Base-by-base conservation (phyloP, 2,888 invertebrate genomes). In the Dicyrtoma fusca region DNA sequence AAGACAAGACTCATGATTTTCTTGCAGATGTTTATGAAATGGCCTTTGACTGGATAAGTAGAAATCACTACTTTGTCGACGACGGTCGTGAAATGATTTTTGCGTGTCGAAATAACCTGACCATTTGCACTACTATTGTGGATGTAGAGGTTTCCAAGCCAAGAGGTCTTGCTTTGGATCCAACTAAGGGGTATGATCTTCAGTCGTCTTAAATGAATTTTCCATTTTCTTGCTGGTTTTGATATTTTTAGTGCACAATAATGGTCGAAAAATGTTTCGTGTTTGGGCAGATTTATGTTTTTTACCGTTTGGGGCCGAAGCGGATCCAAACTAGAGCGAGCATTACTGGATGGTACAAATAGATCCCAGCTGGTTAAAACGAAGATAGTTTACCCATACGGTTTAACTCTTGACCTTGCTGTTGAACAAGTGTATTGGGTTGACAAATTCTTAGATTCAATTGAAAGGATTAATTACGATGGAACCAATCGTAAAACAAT, bases 401-500 rank as follows among this genome's bases (percentile, higher is more conserved):
- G 90, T 71, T 86, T 92, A 44, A 86, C 90, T 19, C 86, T 91
- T 65, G 93, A 94, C 85, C 87, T 88, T 78, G 88, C 91, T 47
- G 87, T 87, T 65, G 86, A 88, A 81, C 87, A 87, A 81, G 87
- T 92, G 23, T 92, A 91, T 84, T 92, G 92, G 92, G 89, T 90
- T 69, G 94, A 94, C 84, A 88, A 89, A 8, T 92, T 91, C 84
- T 86, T 92, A 81, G 92, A 92, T 85, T 89, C 88, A 81, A 87
- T 94, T 5, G 92, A 93, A 84, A 86, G 91, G 74, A 88, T 91
- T 23, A 89, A 91, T 85, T 94, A 93, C 84, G 87, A 90, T 82
- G 93, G 92, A 11, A 84, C 84, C 17, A 87, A 88, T 81, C 86
- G 92, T 70, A 85, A 84, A 81, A 89, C 89, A 5, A 84, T 90